Conservation (phyloP, 2,797 vertebrate species). For the Alfaro cultratus region DNA sequence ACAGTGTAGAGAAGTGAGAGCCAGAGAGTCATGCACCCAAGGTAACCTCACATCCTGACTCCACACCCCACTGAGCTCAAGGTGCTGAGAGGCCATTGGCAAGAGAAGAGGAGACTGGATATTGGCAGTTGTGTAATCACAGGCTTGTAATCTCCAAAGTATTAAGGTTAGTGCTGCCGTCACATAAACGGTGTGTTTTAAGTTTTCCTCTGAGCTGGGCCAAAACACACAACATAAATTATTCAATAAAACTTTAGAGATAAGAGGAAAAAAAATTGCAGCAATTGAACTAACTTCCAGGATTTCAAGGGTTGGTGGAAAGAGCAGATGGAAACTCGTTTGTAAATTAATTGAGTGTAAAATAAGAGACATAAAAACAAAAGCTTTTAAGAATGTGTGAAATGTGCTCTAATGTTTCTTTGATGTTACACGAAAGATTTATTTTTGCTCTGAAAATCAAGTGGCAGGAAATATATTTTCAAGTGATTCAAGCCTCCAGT, state of each 20-base stretch:
- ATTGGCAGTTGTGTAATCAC: background rate
- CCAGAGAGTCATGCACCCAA: constrained; percentile 98
- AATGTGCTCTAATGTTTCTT: background rate
- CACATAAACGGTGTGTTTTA: background rate
- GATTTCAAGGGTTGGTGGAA: background rate
- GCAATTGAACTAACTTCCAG: background rate
- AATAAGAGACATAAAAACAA: background rate
- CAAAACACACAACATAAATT: background rate
- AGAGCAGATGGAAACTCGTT: background rate
- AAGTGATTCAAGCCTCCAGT: background rate
- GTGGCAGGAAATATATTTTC: background rate
- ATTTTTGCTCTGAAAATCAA: background rate
- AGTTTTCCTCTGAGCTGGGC: background rate
- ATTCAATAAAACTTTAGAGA: constrained; percentile 6
- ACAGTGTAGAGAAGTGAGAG: constrained; percentile 68
- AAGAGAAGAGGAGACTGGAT: constrained; percentile 75
- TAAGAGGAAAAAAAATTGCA: background rate
- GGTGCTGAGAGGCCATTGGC: constrained; percentile 85
- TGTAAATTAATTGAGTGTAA: background rate
- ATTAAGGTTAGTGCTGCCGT: constrained; percentile 4
- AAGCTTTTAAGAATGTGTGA: background rate
- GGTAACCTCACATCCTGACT: constrained; percentile 95
- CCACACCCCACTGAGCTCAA: constrained; percentile 92
- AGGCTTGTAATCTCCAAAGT: background rate
- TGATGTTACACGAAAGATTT: background rate